These are phyloP conservation scores for Esperia sulphurella DNA, from an alignment of 2,888 invertebrate species.

Conservation along the genomic window DNA sequence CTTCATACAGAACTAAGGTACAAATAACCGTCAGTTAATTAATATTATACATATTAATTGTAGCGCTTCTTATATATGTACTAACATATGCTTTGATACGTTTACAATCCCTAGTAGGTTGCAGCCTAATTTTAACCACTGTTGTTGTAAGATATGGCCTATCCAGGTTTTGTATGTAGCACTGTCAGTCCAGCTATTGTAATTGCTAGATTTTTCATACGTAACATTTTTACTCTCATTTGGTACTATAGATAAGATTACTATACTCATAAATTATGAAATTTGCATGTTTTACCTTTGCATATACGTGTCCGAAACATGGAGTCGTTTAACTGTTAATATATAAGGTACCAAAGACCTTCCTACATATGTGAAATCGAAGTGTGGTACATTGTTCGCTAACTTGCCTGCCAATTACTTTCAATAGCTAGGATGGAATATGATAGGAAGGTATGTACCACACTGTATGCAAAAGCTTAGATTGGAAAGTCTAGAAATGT, in stretches of 20 bases:
- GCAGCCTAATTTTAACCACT: slow-evolving; percentile 23
- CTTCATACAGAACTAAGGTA: slow-evolving; percentile 47
- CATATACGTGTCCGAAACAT: slow-evolving; percentile 28
- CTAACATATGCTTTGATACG: slow-evolving; percentile 33
- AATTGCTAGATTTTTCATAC: slow-evolving; percentile 58
- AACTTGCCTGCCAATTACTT: no score
- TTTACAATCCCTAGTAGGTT: slow-evolving; percentile 22
- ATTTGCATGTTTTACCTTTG: slow-evolving; percentile 14
- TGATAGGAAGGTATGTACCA: neutral
- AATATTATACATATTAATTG: slow-evolving; percentile 14
- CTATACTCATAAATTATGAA: slow-evolving; percentile 20
- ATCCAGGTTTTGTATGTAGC: slow-evolving; percentile 25
- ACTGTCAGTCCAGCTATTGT: slow-evolving; percentile 24
- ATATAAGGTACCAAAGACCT: no score
- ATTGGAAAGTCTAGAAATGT: neutral
- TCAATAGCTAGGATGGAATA: no score
- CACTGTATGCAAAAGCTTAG: neutral
- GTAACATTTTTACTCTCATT: slow-evolving; percentile 57
- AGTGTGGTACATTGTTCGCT: no score
- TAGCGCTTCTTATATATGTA: slow-evolving; percentile 30
- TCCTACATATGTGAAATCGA: no score
- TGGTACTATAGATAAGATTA: slow-evolving; percentile 47
- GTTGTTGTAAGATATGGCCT: slow-evolving; percentile 29
- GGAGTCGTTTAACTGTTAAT: no score
- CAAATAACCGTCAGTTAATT: slow-evolving; percentile 46